These are phyloP conservation scores for Apis cerana DNA, from an alignment of 1,140 invertebrate species.

Conservation along the genomic window DNA sequence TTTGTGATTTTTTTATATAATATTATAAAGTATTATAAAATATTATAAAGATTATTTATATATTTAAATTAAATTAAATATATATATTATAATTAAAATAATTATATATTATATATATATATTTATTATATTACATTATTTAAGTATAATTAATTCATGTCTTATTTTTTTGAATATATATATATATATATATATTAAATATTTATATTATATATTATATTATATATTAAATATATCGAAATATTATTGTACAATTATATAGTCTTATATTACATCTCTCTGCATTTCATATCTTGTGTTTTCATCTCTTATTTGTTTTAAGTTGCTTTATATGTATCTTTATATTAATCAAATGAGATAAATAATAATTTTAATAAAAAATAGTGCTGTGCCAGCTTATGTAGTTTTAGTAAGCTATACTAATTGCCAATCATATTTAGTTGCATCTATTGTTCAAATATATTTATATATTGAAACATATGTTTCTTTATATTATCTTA, in stretches of 20 bases:
- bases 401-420: slow-evolving; percentile 15
- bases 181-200: background rate
- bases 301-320: slow-evolving; percentile 54
- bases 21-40: background rate
- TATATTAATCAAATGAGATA: background rate
- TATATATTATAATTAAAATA: background rate
- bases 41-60: background rate
- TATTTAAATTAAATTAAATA: background rate
- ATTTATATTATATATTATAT: background rate
- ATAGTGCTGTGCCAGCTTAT: slow-evolving; percentile 23
- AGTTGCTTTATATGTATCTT: slow-evolving; percentile 58
- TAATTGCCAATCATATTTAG: background rate
- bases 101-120: background rate
- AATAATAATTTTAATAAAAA: slow-evolving; percentile 3
- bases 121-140: background rate
- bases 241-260: background rate
- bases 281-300: slow-evolving; percentile 54
- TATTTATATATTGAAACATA: background rate
- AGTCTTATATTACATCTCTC: slow-evolving; percentile 30
- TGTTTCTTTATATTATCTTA: background rate
- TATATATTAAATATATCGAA: background rate
- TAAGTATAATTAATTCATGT: background rate
- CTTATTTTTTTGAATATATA: background rate
- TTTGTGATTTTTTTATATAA: background rate
- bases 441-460: background rate